These are phyloP conservation scores for Galbula dea DNA, from an alignment of 2,113 vertebrate genomes.

Conservation along the genomic window DNA sequence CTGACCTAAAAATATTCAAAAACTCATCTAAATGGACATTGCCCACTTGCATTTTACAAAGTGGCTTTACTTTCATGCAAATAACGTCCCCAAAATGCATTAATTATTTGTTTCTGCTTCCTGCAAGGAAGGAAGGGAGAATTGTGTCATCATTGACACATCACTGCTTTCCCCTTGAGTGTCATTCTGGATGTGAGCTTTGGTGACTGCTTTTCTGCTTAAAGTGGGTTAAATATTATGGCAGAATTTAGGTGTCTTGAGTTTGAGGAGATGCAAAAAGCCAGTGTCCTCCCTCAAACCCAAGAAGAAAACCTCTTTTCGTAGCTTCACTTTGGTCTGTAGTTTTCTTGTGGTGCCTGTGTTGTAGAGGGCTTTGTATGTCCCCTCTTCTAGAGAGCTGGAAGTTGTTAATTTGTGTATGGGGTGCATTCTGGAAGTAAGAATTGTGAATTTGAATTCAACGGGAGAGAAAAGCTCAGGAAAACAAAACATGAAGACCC, in stretches of 20 bases:
- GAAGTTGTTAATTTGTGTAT: not conserved
- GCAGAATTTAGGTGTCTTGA: not conserved
- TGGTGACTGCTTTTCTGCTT: not conserved
- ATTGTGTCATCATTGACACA: rapidly evolving
- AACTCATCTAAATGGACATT: not conserved
- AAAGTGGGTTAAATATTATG: not conserved
- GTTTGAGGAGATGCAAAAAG: not conserved
- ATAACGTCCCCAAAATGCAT: not conserved
- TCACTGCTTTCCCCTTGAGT: not conserved
- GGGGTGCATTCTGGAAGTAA: not conserved
- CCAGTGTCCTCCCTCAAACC: not conserved
- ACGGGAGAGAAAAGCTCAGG: not conserved
- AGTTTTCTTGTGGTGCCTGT: not conserved
- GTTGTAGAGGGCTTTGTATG: not conserved
- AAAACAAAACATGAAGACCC: not conserved
- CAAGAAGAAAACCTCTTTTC: not conserved
- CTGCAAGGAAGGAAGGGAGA: not conserved
- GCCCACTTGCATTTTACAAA: not conserved
- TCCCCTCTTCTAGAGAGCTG: not conserved
- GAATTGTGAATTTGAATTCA: not conserved
- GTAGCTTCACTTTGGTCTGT: not conserved
- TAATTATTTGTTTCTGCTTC: not conserved
- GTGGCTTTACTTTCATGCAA: not conserved
- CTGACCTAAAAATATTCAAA: not conserved
- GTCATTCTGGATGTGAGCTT: not conserved